Evolutionary conservation across 1,140 invertebrate species (phyloP), one percentile per base, ranked within the genome.

Genomic region (Pseudomyrmex concolor): DNA sequence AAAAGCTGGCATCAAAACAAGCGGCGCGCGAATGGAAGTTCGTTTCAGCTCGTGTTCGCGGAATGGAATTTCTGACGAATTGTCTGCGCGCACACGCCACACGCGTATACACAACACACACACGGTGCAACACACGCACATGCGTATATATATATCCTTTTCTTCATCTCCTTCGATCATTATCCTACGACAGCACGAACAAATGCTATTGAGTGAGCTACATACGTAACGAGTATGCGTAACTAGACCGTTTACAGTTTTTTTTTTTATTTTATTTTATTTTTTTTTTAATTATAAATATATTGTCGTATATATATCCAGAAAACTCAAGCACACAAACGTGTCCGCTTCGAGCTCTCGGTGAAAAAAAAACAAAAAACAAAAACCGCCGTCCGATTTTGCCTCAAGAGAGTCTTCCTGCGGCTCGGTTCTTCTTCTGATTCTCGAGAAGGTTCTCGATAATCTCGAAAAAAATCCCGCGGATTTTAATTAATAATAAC

Each of bases 281-380:
- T 25, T 2, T 25, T 25, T 25, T 25, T 34, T 34, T 34, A 34
- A 89, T 82, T 88, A 70, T 89, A 88, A 84, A 90, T 89, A 91
- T 91, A 91, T 91, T 91, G 90, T 91, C 90, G 85, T 84, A 90
- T 89, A 90, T 89, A 86, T 86, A 85, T 73, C 43, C 87, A 73
- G 72, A 85, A 86, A 87, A 51, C 63, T 82, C 82, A 54, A 25
- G 66, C 17, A 17, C 34, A 34, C 34, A 34, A 34, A 2, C 25
- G 34, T 62, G 54, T 80, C 54, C 77, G 71, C 55, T 67, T 77
- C 34, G 72, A 77, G 57, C 55, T 64, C 50, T 73, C 66, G 34
- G 68, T 43, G 62, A 85, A 15, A 54, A 51, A 25, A 25, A 25
- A 25, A 25, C 0, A 25, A 25, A 34, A 34, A 34, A 4, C 5